These are phyloP conservation scores for Apogon hyalosoma DNA, from an alignment of 2,797 vertebrate genomes.

Conservation along the genomic window DNA sequence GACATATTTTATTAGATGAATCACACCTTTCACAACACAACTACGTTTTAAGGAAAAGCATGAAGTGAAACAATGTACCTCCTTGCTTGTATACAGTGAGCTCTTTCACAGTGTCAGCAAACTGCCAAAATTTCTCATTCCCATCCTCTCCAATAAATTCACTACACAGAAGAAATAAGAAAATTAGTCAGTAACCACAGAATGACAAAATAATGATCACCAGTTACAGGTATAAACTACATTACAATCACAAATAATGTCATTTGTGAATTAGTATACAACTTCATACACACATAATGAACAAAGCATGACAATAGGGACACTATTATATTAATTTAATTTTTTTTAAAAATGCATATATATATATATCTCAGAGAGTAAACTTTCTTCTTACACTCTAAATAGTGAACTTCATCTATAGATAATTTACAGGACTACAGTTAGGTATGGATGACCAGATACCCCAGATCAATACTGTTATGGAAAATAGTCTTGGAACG, in stretches of 20 bases:
- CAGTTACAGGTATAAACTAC: not conserved
- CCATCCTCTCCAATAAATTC: constrained; percentile 97
- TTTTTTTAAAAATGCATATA: too few species aligned
- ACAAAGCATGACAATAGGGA: not conserved
- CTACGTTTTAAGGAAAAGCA: not conserved
- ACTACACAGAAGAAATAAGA: constrained; percentile 75
- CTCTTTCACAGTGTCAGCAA: constrained; percentile 96
- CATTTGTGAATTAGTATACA: not conserved
- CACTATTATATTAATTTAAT: too few species aligned
- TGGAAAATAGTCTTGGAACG: too few species aligned
- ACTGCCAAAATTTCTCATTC: constrained; percentile 98
- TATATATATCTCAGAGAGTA: not conserved
- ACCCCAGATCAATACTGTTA: too few species aligned
- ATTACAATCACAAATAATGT: not conserved
- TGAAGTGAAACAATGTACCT: constrained; percentile 83
- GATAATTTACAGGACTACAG: not conserved
- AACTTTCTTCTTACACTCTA: not conserved
- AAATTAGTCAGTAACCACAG: constrained; percentile 5
- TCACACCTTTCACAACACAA: not conserved
- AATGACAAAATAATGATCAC: not conserved
- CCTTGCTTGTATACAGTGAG: constrained; percentile 92
- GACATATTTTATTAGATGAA: constrained; percentile 12
- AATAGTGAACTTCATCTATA: not conserved
- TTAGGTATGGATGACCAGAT: too few species aligned
- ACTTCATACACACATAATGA: not conserved